Evolutionary conservation across 2,888 invertebrate genomes (phyloP).

Genomic region (Drosophila mimica): DNA sequence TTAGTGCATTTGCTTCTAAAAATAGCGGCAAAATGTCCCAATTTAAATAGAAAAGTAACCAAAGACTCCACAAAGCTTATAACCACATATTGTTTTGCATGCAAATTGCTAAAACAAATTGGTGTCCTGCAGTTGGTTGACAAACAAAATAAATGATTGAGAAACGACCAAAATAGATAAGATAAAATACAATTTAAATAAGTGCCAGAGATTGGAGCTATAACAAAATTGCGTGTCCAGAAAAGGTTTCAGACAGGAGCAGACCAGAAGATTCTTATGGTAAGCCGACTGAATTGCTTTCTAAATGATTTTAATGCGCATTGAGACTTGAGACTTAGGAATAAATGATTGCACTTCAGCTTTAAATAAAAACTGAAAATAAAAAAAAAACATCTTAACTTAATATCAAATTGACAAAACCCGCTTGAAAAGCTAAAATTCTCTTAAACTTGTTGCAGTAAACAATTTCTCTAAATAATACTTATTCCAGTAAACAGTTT

Average conservation of each 20-base stretch:
- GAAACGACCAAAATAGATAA: slow-evolving; percentile 3
- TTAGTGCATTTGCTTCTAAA: slow-evolving; percentile 4
- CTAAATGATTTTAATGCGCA: slow-evolving; percentile 6
- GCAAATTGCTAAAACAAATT: slow-evolving; percentile 68
- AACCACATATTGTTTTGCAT: slow-evolving; percentile 57
- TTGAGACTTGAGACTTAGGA: slow-evolving; percentile 1
- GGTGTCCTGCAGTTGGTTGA: slow-evolving; percentile 31
- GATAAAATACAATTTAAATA: slow-evolving; percentile 7
- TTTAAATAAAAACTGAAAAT: background rate
- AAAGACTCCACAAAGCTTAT: slow-evolving; percentile 9
- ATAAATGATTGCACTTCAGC: slow-evolving; percentile 32
- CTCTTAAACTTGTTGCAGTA: background rate
- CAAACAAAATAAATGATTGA: slow-evolving; percentile 11
- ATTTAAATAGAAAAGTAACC: slow-evolving; percentile 3
- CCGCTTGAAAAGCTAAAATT: no score
- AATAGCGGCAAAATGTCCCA: slow-evolving; percentile 1
- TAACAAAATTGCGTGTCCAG: background rate
- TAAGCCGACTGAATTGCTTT: slow-evolving; percentile 16
- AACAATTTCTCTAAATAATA: background rate
- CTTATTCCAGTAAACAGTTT: background rate
- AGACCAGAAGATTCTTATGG: slow-evolving; percentile 21
- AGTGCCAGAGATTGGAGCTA: slow-evolving; percentile 1
- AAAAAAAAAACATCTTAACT: background rate
- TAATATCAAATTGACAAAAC: background rate
- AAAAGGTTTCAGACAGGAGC: slow-evolving; percentile 2